Base-by-base conservation (phyloP, 2,113 vertebrate genomes). In the Microcebus murinus region DNA sequence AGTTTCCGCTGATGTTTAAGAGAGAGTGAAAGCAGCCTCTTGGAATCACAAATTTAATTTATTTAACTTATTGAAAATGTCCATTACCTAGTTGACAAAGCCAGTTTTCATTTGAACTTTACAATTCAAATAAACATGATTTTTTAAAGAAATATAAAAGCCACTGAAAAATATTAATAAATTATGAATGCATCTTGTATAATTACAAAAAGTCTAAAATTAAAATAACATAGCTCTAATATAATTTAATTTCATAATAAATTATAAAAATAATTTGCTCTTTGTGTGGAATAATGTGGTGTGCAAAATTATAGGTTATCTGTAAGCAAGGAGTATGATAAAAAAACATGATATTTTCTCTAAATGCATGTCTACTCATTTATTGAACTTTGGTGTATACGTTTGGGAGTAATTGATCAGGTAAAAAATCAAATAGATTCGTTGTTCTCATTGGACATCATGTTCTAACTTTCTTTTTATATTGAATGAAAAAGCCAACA, bases 381-480 rank as follows among this genome's bases (percentile, higher is more conserved):
- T 82, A 39, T 14, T 76, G 91, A 73, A 70, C 27, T 61, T 81
- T 23, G 20, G 8, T 81, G 21, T 81, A 18, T 73, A 27, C 17
- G 34, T 90, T 61, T 61, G 74, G 13, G 36, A 80, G 39, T 68
- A 59, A 55, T 42, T 92, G 48, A 84, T 79, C 20, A 45, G 15
- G 25, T 87, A 59, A 70, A 89, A 86, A 74, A 15, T 42, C 12
- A 67, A 89, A 67, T n/a, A 83, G 31, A 52, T 82, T 92, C 39
- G 42, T 95, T 93, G 42, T 96, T 95, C 34, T 89, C 20, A 80
- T 14, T 83, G 52, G 34, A n/a, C 39, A 61, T 42, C 29, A 86
- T 59, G 13, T n/a, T 84, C n/a, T 80, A 92, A 92, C 34, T 76
- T 92, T 83, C 34, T 36, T 82, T 87, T 87, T 87, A 18, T 77